These are phyloP conservation scores for Pogonomyrmex californicus DNA, from an alignment of 1,140 invertebrate species.

Conservation along the genomic window DNA sequence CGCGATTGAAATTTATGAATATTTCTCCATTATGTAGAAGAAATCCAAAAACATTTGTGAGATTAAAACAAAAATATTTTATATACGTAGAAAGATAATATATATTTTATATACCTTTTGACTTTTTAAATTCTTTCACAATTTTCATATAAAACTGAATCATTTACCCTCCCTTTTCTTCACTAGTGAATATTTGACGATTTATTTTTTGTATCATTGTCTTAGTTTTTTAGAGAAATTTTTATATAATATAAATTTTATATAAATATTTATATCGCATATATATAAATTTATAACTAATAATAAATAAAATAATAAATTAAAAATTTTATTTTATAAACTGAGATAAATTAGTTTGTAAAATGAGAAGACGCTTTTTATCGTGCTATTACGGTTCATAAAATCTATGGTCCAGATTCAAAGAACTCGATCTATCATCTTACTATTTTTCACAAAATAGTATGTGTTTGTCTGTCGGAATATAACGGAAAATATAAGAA, in stretches of 20 bases:
- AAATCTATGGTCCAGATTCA: not conserved
- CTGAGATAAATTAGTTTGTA: not conserved
- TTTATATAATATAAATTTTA: not conserved
- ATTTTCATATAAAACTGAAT: not conserved
- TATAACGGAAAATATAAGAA: conserved; percentile 12
- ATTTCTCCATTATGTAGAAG: not conserved
- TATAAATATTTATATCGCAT: too few species aligned
- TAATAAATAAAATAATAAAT: conserved; percentile 9
- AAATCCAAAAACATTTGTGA: not conserved
- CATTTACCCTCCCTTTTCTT: not conserved
- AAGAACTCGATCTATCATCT: not conserved
- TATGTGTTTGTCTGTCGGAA: not conserved
- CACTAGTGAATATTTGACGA: conserved; percentile 1
- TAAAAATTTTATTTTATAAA: too few species aligned
- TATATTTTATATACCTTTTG: not conserved
- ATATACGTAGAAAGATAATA: not conserved
- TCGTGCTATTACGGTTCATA: not conserved
- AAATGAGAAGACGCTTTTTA: not conserved
- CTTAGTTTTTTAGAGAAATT: not conserved
- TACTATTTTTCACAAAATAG: not conserved
- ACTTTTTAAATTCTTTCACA: not conserved
- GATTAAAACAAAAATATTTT: conserved; percentile 22
- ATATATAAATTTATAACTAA: not conserved
- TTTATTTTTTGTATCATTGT: not conserved
- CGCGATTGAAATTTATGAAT: not conserved